These are phyloP conservation scores for Remorina albescens DNA, from an alignment of 2,797 vertebrate species.

Conservation along the genomic window DNA sequence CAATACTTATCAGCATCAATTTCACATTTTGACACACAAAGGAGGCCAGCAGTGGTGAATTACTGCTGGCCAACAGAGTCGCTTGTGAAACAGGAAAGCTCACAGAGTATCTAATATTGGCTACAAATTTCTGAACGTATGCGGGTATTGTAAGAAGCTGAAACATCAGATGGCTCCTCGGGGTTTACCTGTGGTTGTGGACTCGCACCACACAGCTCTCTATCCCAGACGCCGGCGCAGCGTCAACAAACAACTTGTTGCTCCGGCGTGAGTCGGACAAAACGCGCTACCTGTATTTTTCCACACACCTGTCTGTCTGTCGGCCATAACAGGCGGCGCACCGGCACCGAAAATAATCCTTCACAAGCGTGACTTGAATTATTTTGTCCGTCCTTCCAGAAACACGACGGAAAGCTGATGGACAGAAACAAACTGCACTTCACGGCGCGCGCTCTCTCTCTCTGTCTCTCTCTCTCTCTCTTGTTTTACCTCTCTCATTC, in stretches of 20 bases:
- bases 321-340: conserved; percentile 11
- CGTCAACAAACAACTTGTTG: conserved; percentile 68
- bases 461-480: neutral
- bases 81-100: conserved; percentile 42
- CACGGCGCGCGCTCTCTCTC: conserved; percentile 33
- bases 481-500: conserved; percentile 57
- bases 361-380: conserved; percentile 27
- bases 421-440: conserved; percentile 48
- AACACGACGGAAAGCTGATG: conserved; percentile 9
- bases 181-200: conserved; percentile 61
- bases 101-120: conserved; percentile 36
- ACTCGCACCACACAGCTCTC: conserved; percentile 40
- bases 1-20: conserved; percentile 79
- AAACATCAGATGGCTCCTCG: conserved; percentile 17
- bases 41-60: conserved; percentile 66
- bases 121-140: conserved; percentile 60
- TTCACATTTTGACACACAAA: conserved; percentile 72
- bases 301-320: conserved; percentile 59
- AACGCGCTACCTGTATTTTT: conserved; percentile 37
- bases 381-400: conserved; percentile 3
- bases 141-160: conserved; percentile 45
- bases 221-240: conserved; percentile 44
- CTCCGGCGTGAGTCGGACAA: conserved; percentile 28
- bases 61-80: conserved; percentile 44
- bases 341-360: conserved; percentile 53